These are phyloP conservation scores for Embiotoca jacksoni DNA, from an alignment of 2,113 vertebrate species.

Conservation along the genomic window DNA sequence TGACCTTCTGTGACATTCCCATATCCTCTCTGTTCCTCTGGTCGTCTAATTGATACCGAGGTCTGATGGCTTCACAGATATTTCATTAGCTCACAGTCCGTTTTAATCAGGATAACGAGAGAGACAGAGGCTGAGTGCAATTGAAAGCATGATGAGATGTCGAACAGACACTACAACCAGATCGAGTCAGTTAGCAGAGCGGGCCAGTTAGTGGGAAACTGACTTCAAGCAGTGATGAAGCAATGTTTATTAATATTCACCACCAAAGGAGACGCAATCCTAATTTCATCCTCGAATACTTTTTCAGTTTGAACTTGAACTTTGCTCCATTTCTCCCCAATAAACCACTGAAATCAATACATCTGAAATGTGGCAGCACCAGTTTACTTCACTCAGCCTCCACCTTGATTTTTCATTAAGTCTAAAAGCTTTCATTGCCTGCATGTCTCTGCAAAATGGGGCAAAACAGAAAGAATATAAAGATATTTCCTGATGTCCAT, in stretches of 20 bases:
- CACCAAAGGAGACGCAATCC: neutral
- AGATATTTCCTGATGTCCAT: neutral
- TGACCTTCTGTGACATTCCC: conserved; percentile 74
- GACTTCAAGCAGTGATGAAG: neutral
- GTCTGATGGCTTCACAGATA: conserved; percentile 43
- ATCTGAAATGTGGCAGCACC: conserved; percentile 4
- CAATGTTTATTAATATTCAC: neutral
- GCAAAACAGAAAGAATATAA: neutral
- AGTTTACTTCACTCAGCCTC: neutral
- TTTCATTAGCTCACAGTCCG: conserved; percentile 31
- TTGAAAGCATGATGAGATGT: conserved; percentile 34
- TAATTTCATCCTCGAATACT: neutral
- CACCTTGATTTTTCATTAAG: conserved; percentile 27
- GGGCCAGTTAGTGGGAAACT: neutral
- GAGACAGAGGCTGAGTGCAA: conserved; percentile 21
- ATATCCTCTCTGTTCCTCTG: conserved; percentile 24
- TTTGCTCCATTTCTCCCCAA: neutral
- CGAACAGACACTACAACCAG: conserved; percentile 2
- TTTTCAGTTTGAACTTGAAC: conserved; percentile 7
- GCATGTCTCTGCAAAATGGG: neutral
- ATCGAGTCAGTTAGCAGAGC: neutral
- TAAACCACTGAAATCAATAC: conserved; percentile 14
- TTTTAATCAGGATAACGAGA: conserved; percentile 30
- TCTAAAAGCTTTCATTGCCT: neutral
- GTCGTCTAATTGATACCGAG: conserved; percentile 54